Base-by-base conservation (phyloP, 2,888 invertebrate genomes). In the Brenthis ino region DNA sequence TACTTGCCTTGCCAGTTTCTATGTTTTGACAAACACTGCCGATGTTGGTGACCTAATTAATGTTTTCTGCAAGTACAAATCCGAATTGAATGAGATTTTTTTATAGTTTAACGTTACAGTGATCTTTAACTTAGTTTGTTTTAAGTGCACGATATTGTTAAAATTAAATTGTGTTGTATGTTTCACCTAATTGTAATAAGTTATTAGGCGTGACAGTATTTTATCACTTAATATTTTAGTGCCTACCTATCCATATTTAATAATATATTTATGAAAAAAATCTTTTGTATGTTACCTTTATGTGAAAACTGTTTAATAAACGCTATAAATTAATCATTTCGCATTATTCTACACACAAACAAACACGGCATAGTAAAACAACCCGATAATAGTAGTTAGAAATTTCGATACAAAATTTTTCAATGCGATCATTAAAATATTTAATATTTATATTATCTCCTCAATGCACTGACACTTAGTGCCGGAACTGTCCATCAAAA, bases 71-170 rank as follows among this genome's bases (percentile, higher is more conserved):
- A 88, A 93, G 92, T 93, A 93, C 92, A 93, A 93, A 92, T 91
- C 90, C 89, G 85, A 91, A 86, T 87, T 89, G 90, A 92, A 90
- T 91, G 91, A 91, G 86, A 90, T 91, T 91, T 91, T 89, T 88
- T 69, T 86, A 86, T 88, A 91, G 88, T 88, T 88, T 91, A 89
- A 91, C 90, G 86, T 88, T 87, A 88, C 87, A 88, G 86, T 89
- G 89, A 91, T 89, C 85, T 87, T 89, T 91, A 89, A 90, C 89
- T 88, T 88, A 88, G 86, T 89, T 87, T 87, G 85, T 80, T 85
- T 88, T 91, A 90, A 91, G 90, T 91, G 92, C 92, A 92, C 91
- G 92, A 89, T 76, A 90, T 90, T 91, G 91, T 92, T 91, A 85
- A 85, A 90, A 86, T 86, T 86, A 85, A 88, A 88, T 84, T 91